These are phyloP conservation scores for Proisotoma minuta DNA, from an alignment of 2,888 invertebrate species.

Conservation along the genomic window DNA sequence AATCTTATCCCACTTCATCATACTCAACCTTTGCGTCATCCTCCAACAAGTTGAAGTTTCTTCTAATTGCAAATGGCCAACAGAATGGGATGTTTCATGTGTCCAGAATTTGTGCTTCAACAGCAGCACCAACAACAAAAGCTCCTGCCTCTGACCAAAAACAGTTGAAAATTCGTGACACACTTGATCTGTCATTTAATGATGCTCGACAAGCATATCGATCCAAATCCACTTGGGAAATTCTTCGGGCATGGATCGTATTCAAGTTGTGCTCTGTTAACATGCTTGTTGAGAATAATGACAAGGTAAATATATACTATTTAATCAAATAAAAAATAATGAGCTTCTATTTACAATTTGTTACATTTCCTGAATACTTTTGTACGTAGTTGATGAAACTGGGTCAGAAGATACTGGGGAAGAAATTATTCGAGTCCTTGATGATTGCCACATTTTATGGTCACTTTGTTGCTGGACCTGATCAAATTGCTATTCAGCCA, in stretches of 20 bases:
- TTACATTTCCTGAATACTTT: slow-evolving; percentile 45
- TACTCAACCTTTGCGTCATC: too few relatives aligned
- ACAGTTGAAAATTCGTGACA: slow-evolving; percentile 55
- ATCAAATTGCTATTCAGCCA: slow-evolving; percentile 79
- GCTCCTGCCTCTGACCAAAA: background rate
- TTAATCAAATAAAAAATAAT: background rate
- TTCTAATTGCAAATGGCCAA: too few relatives aligned
- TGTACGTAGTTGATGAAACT: slow-evolving; percentile 88
- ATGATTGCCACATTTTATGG: slow-evolving; percentile 98
- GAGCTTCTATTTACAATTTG: background rate
- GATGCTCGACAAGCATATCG: slow-evolving; percentile 83
- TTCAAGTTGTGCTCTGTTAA: slow-evolving; percentile 85
- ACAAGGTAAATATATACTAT: slow-evolving; percentile 63
- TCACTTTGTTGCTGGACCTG: slow-evolving; percentile 97
- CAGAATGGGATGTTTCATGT: too few relatives aligned
- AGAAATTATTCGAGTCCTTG: slow-evolving; percentile 69
- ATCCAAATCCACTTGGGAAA: slow-evolving; percentile 89
- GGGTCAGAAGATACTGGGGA: slow-evolving; percentile 69
- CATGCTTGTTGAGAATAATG: slow-evolving; percentile 85
- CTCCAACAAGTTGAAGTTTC: too few relatives aligned
- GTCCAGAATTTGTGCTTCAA: too few relatives aligned
- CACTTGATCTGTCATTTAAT: slow-evolving; percentile 78
- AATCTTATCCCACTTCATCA: too few relatives aligned
- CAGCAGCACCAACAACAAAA: background rate
- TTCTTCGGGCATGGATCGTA: slow-evolving; percentile 82